Evolutionary conservation across 2,888 invertebrate species (phyloP).

Genomic region (Pseudococcus longispinus): DNA sequence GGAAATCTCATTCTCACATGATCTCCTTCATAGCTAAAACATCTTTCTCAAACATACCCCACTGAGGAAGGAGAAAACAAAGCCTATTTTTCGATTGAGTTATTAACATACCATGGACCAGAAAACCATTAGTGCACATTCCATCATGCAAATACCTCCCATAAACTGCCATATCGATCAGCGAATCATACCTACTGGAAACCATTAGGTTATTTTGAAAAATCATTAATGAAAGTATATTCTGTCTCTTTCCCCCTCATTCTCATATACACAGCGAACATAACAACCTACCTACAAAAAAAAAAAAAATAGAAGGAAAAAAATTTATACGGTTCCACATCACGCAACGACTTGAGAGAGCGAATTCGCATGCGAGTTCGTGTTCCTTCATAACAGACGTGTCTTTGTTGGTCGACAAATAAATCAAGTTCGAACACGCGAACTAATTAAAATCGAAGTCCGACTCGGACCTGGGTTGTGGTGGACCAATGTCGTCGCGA

Average conservation of each 20-base stretch:
- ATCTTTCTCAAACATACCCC: too few species aligned
- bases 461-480: background rate
- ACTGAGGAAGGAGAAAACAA: background rate
- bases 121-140: background rate
- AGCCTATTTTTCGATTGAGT: background rate
- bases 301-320: background rate
- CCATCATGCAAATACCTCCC: background rate
- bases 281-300: background rate
- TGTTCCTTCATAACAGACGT: slow-evolving; percentile 36
- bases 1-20: too few species aligned
- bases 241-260: background rate
- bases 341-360: slow-evolving; percentile 32
- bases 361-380: slow-evolving; percentile 42
- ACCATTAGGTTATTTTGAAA: background rate
- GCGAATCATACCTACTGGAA: background rate
- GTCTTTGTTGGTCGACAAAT: slow-evolving; percentile 45
- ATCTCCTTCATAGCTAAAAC: too few species aligned
- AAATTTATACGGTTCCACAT: slow-evolving; percentile 33
- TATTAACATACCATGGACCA: background rate
- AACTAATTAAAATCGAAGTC: slow-evolving; percentile 51
- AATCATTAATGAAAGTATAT: slow-evolving; percentile 22
- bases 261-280: background rate
- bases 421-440: slow-evolving; percentile 49
- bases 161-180: background rate
- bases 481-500: slow-evolving; percentile 42